These are phyloP conservation scores for Brachionus manjavacas DNA, from an alignment of 1,140 invertebrate genomes.

Conservation along the genomic window DNA sequence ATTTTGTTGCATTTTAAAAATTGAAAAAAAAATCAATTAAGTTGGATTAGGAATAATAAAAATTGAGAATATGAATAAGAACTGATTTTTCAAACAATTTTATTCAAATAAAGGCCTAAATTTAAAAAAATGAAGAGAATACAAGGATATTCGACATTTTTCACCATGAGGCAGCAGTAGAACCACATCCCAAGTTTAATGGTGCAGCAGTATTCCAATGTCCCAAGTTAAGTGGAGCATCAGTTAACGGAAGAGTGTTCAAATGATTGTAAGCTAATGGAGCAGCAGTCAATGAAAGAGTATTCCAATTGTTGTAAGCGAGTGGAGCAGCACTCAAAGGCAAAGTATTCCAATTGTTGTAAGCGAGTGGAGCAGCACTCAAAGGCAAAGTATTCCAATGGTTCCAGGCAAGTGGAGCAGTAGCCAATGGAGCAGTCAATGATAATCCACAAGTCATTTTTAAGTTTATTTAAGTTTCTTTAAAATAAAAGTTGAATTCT, in stretches of 20 bases:
- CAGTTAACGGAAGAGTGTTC: not conserved
- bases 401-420: not conserved
- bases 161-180: not conserved
- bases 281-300: not conserved
- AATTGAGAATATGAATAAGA: too few species aligned
- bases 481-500: too few species aligned
- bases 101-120: not conserved
- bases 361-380: not conserved
- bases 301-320: not conserved
- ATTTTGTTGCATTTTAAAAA: too few species aligned
- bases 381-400: not conserved
- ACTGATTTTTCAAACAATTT: too few species aligned
- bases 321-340: not conserved
- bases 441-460: not conserved
- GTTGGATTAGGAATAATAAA: too few species aligned
- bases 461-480: not conserved
- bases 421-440: not conserved
- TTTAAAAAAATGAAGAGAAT: not conserved
- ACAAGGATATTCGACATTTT: not conserved
- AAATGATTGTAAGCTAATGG: not conserved
- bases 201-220: too few species aligned
- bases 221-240: not conserved
- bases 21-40: too few species aligned
- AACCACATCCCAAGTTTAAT: not conserved
- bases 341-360: not conserved